These are phyloP conservation scores for Gopherus flavomarginatus DNA, from an alignment of 2,113 vertebrate genomes.

Conservation along the genomic window DNA sequence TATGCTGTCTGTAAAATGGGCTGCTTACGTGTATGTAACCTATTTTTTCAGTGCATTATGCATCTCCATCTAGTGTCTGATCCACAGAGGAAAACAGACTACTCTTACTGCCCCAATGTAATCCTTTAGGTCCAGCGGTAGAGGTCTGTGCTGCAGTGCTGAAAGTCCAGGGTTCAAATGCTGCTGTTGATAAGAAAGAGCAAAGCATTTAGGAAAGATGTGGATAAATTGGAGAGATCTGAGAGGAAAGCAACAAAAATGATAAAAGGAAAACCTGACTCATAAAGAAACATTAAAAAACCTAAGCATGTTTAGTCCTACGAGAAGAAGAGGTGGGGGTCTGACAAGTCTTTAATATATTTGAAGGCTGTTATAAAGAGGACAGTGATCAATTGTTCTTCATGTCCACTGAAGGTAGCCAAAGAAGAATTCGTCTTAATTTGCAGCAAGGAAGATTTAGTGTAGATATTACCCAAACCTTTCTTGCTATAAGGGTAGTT, in stretches of 20 bases:
- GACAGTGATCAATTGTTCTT: neutral
- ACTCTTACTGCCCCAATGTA: neutral
- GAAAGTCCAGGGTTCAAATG: neutral
- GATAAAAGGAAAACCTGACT: neutral
- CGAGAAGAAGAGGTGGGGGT: neutral
- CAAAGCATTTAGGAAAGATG: neutral
- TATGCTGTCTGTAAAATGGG: neutral
- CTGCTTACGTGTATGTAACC: neutral
- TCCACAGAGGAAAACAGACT: neutral
- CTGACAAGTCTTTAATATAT: neutral
- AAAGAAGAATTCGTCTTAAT: neutral
- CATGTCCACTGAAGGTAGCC: neutral
- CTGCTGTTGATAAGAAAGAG: neutral
- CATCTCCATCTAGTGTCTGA: neutral
- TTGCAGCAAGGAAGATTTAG: neutral
- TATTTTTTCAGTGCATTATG: neutral
- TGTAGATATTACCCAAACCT: neutral
- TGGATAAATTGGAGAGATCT: neutral
- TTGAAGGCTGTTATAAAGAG: neutral
- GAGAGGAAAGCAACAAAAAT: neutral
- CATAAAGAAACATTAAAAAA: neutral
- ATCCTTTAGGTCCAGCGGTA: neutral
- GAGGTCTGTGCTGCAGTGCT: neutral
- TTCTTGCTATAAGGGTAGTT: neutral
- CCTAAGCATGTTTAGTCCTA: neutral